Base-by-base conservation (phyloP, 2,888 invertebrate species). In the Torymus aiolomorphi region DNA sequence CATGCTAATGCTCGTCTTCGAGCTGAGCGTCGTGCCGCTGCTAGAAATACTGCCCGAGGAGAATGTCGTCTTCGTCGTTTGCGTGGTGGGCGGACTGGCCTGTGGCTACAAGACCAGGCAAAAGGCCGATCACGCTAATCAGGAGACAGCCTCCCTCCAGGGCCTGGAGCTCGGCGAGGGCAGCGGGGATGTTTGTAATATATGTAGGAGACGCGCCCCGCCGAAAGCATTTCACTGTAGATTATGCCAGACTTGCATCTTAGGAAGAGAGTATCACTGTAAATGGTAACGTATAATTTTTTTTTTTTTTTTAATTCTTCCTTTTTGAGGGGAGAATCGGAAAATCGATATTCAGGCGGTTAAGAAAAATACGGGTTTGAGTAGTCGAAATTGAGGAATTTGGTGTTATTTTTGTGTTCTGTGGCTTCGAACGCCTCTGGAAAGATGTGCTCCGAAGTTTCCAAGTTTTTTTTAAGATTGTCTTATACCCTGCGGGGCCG, bases 241-340 rank as follows among this genome's bases (percentile, higher is more conserved):
- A 83, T 92, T 95, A 76, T 98, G 98, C 89, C 94, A 96, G 87
- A 94, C 94, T 67, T 97, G 96, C 90, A 93, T 97, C 24, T 92
- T 94, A 82, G 94, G 95, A 83, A 93, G 95, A 85, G 95, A 95
- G 88, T 95, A 95, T 90, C 95, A 96, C 91, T 95, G 96, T 87
- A 94, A 94, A 88, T 96, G 96, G 96, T 95, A 91, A 89, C 91
- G 88, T 57, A 31, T 54, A 18, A 14, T 42, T 61, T 31, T 20
- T 31, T 52, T 61, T 24, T 20, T 49, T n/a, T n/a, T n/a, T n/a
- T n/a, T n/a, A n/a, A n/a, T n/a, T n/a, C n/a, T n/a, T 57, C n/a
- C 8, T 31, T 31, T 31, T 31, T 31, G 31, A 3, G 31, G 31
- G 31, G 3, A 3, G 31, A 31, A 8, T 3, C 0, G 31, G 2